Base-by-base conservation (phyloP, 2,888 invertebrate species). In the Cephus pulcher region DNA sequence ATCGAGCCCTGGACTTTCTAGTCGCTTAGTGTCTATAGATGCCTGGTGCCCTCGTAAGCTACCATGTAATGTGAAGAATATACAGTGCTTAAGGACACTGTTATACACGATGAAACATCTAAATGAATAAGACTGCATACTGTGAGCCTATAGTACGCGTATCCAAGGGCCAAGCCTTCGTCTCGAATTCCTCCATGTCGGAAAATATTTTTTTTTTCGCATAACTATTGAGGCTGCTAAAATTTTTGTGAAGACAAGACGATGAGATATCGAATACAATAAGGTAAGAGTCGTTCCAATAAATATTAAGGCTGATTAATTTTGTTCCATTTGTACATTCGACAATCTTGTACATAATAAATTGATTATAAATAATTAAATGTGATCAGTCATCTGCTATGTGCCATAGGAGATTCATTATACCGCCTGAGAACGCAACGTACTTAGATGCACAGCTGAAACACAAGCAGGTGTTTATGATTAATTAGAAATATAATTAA, bases 1-100 rank as follows among this genome's bases (percentile, higher is more conserved):
- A 97, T 90, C 96, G 95, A 92, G 97, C 97, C 73, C 93, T 98
- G 87, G 97, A 97, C 90, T 94, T 95, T 89, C 93, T 97, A 85
- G 95, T 97, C 88, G 95, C 95, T 89, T 96, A 96, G 93, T 89
- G 87, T 79, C 73, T 81, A 12, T 9, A 32, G 0, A 12, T 9
- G 2, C 71, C 12, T 12, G 32, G 30, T 71, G 56, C 4, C 11
- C 32, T 71, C 9, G 71, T 34, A 71, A 32, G 15, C 3, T 71
- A 34, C 71, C 33, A 6, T 4, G 6, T 4, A 32, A 71, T 15
- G 71, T 33, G 71, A 56, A 56, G 23, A 23, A 23, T 56, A 56
- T 56, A 9, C 56, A 9, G 23, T 56, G 56, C 56, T 23, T 23
- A 56, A 56, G 23, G 9, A 56, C 23, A 56, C 56, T 56, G 56